Evolutionary conservation across 2,888 invertebrate species (phyloP).

Genomic region (Galeruca laticollis): DNA sequence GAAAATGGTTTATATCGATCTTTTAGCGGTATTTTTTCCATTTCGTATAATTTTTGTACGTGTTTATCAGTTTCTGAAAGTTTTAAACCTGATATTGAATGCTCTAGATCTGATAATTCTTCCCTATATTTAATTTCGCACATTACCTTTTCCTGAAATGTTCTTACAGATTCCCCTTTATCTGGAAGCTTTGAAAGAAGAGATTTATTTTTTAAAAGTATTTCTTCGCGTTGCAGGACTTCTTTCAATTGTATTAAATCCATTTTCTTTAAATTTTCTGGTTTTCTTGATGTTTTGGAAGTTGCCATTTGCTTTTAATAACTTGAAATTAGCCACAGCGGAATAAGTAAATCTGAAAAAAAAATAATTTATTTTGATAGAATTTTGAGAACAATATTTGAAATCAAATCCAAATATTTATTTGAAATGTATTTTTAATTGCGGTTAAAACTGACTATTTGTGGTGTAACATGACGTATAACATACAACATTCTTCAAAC

Average conservation of each 20-base stretch:
- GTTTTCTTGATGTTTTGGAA: constrained; percentile 21
- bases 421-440: background rate
- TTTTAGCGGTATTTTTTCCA: constrained; percentile 45
- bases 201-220: constrained; percentile 44
- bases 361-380: background rate
- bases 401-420: background rate
- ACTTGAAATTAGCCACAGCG: background rate
- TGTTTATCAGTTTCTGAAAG: constrained; percentile 43
- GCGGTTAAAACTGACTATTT: background rate
- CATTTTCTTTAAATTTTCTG: constrained; percentile 36
- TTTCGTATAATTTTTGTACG: constrained; percentile 44
- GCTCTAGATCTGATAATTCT: constrained; percentile 38
- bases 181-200: constrained; percentile 45
- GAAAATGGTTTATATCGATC: constrained; percentile 51
- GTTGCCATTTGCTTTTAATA: constrained; percentile 17
- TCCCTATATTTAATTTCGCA: constrained; percentile 43
- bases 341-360: background rate
- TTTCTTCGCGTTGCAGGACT: constrained; percentile 42
- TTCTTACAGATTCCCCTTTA: constrained; percentile 46
- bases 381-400: background rate
- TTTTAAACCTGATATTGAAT: constrained; percentile 35
- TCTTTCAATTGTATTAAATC: constrained; percentile 44
- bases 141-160: constrained; percentile 38
- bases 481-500: background rate
- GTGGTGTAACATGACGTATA: background rate